Conservation (phyloP, 2,113 vertebrate genomes). For the Spilogale gracilis region DNA sequence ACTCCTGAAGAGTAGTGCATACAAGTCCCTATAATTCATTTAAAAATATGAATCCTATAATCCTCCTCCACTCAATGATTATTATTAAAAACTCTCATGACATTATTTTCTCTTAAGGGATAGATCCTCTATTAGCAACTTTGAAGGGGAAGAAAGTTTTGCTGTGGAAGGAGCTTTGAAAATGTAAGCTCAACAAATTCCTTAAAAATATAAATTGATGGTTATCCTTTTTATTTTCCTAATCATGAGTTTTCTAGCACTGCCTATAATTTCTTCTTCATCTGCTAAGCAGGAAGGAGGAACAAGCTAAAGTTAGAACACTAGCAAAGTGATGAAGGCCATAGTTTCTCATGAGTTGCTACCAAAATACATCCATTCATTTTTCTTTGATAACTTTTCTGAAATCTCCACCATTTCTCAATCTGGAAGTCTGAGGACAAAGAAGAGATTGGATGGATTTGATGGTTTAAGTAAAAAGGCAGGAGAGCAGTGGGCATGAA, state of each 20-base stretch:
- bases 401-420: background rate
- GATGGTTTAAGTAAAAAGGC: background rate
- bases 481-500: fast-evolving
- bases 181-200: background rate
- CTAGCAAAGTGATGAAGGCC: background rate
- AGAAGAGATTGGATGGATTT: background rate
- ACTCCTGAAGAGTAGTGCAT: constrained; percentile 62
- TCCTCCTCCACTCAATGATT: constrained; percentile 56
- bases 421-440: background rate
- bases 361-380: background rate
- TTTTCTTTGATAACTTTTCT: background rate
- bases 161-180: background rate
- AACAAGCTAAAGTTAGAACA: background rate
- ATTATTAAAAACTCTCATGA: background rate
- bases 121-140: background rate
- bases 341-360: background rate
- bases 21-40: constrained; percentile 60
- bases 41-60: constrained; percentile 63
- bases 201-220: background rate
- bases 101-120: background rate
- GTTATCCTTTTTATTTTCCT: background rate
- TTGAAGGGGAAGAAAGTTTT: background rate
- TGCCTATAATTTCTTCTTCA: background rate
- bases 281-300: background rate
- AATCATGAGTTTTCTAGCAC: background rate